These are phyloP conservation scores for Drosophila putrida DNA, from an alignment of 2,888 invertebrate genomes.

Conservation along the genomic window DNA sequence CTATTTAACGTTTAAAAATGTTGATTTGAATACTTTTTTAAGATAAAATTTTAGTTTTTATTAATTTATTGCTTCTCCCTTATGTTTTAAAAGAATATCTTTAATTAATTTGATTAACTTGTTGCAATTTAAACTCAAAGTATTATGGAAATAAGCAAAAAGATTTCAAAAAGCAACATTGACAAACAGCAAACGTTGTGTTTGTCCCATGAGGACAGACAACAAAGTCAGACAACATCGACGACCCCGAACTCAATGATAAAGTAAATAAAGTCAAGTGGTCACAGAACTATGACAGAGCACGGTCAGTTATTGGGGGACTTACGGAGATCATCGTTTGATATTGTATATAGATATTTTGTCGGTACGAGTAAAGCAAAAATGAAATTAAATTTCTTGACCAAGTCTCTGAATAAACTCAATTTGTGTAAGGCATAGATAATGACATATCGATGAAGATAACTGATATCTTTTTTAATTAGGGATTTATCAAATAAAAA, in stretches of 20 bases:
- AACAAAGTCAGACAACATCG: constrained; percentile 7
- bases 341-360: neutral
- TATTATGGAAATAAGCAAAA: constrained; percentile 52
- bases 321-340: constrained; percentile 8
- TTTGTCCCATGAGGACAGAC: constrained; percentile 34
- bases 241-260: constrained; percentile 46
- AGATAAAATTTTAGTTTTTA: too few species aligned
- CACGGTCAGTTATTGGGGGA: neutral
- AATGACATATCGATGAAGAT: constrained; percentile 4
- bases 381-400: neutral
- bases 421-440: constrained; percentile 1
- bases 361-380: neutral
- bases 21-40: neutral
- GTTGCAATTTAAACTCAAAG: constrained; percentile 38
- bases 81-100: neutral
- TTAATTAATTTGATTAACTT: constrained; percentile 33
- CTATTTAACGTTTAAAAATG: too few species aligned
- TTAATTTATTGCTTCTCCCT: too few species aligned
- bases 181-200: constrained; percentile 20
- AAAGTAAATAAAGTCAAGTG: constrained; percentile 75
- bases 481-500: constrained; percentile 71
- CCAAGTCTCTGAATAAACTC: neutral
- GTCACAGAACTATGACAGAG: constrained; percentile 4
- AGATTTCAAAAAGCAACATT: constrained; percentile 36
- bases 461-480: constrained; percentile 65